These are phyloP conservation scores for Oxycera nigricornis DNA, from an alignment of 2,888 invertebrate species.

Conservation along the genomic window DNA sequence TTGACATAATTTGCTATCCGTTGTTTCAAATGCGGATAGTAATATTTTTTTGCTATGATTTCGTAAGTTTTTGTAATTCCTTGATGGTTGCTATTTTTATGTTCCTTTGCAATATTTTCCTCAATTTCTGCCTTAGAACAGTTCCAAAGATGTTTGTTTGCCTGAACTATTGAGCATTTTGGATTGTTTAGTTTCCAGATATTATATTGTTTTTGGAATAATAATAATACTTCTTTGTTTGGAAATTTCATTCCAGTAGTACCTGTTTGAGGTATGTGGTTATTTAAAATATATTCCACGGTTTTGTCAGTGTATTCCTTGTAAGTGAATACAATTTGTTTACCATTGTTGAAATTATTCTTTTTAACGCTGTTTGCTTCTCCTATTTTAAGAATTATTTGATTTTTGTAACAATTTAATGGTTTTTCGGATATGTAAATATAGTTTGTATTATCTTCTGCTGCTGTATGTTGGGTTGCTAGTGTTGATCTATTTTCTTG, in stretches of 20 bases:
- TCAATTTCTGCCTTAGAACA: constrained; percentile 10
- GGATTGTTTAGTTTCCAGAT: background rate
- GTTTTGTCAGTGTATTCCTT: constrained; percentile 15
- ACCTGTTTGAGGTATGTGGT: constrained; percentile 5
- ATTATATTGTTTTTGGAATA: constrained; percentile 9
- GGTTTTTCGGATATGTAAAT: constrained; percentile 20
- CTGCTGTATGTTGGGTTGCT: constrained; percentile 14
- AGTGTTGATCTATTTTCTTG: background rate
- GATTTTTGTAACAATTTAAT: background rate
- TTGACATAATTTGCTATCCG: constrained; percentile 10
- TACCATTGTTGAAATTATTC: constrained; percentile 22
- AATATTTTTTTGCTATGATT: constrained; percentile 10
- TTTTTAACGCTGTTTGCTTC: constrained; percentile 11
- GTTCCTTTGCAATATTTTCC: constrained; percentile 12
- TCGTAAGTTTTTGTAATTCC: constrained; percentile 13
- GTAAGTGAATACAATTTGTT: constrained; percentile 24
- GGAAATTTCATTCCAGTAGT: constrained; percentile 21
- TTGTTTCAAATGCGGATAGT: constrained; percentile 12
- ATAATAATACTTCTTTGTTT: background rate
- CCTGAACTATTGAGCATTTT: constrained; percentile 12
- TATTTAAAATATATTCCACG: constrained; percentile 10
- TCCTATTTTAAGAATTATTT: constrained; percentile 20
- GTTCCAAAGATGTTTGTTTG: constrained; percentile 7
- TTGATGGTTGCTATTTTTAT: constrained; percentile 5
- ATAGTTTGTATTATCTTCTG: constrained; percentile 17